These are phyloP conservation scores for Panurus biarmicus DNA, from an alignment of 2,113 vertebrate genomes.

Conservation along the genomic window DNA sequence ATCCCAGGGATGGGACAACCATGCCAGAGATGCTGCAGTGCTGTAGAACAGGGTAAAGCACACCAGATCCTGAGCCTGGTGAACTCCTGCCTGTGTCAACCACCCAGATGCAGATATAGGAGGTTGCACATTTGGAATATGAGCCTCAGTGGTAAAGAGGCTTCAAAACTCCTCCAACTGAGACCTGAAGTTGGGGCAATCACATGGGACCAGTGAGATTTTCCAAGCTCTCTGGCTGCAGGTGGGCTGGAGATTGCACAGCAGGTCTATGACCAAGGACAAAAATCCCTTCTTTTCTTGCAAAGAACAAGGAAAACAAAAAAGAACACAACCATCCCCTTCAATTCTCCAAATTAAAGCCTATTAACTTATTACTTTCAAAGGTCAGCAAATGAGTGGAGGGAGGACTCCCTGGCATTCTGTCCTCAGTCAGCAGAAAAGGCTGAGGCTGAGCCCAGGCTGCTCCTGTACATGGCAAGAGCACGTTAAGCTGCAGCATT, in stretches of 20 bases:
- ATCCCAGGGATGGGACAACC: neutral
- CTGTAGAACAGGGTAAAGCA: neutral
- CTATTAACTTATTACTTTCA: slow-evolving; percentile 2
- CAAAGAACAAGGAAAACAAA: neutral
- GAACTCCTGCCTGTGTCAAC: neutral
- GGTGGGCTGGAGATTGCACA: neutral
- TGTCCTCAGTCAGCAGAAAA: neutral
- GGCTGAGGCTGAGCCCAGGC: neutral
- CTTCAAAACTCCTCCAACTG: neutral
- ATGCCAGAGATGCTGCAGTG: neutral
- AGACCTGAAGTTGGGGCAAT: neutral
- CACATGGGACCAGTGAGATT: neutral
- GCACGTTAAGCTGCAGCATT: neutral
- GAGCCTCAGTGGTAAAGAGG: neutral
- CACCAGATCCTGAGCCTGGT: neutral
- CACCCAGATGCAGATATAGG: neutral
- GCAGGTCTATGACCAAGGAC: neutral
- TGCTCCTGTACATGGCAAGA: neutral
- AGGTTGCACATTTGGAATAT: neutral
- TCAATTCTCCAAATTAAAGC: slow-evolving; percentile 22
- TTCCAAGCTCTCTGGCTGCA: neutral
- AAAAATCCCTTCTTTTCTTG: neutral
- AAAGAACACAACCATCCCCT: neutral
- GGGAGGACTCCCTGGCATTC: neutral
- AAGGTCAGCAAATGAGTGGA: neutral